Conservation (phyloP, 2,113 vertebrate genomes). For the Corythaeola cristata region DNA sequence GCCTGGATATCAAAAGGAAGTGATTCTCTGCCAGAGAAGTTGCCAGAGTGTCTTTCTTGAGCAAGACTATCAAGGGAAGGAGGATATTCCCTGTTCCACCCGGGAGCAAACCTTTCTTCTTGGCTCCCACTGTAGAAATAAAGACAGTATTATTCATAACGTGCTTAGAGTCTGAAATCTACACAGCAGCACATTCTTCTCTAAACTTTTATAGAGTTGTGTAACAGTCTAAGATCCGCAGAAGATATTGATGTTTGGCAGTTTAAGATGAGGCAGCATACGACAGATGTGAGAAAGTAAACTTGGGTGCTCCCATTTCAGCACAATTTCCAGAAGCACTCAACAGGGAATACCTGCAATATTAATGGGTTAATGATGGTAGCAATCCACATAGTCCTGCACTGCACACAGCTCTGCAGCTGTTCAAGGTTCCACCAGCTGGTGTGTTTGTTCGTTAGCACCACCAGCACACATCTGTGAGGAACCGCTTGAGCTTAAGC, state of each 20-base stretch:
- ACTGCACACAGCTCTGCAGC: conserved; percentile 70
- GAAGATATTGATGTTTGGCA: conserved; percentile 80
- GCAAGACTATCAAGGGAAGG: conserved; percentile 86
- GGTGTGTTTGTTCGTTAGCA: conserved; percentile 34
- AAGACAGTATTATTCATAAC: conserved; percentile 85
- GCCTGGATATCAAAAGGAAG: conserved; percentile 85
- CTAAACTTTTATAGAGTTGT: conserved; percentile 79
- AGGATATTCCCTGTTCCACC: conserved; percentile 84
- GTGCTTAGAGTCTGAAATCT: conserved; percentile 81
- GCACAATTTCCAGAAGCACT: conserved; percentile 78
- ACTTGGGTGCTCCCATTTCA: conserved; percentile 81
- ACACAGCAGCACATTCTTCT: conserved; percentile 83
- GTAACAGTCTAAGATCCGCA: conserved; percentile 83
- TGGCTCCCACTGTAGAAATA: conserved; percentile 85
- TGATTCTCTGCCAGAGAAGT: conserved; percentile 86
- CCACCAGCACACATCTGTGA: neutral
- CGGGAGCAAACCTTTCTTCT: conserved; percentile 85
- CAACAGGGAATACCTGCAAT: conserved; percentile 83
- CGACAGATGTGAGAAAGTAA: conserved; percentile 76
- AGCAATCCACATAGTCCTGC: conserved; percentile 71
- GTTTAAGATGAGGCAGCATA: conserved; percentile 80
- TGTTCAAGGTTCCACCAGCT: conserved; percentile 44
- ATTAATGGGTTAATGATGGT: conserved; percentile 82
- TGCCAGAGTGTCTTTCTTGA: conserved; percentile 88
- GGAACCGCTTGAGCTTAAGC: conserved; percentile 20